A percentile compares a stretch with the other conserved stretches of the same genome.
Evolutionary conservation across 2,797 vertebrate genomes (phyloP).

Genomic region (Anguilla anguilla): DNA sequence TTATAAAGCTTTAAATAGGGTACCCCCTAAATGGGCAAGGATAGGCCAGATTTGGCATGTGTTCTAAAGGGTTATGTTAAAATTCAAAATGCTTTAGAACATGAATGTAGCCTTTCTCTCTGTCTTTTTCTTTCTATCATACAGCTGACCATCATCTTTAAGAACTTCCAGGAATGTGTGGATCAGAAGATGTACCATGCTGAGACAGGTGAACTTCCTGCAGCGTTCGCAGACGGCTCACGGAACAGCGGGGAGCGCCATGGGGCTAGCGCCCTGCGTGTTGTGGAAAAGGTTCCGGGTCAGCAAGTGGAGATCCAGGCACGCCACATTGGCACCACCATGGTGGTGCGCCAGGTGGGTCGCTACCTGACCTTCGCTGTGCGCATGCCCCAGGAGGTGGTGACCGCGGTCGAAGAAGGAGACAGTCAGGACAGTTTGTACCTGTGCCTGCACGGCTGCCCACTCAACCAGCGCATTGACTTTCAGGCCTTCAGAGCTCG

Average conservation of each 20-base stretch:
- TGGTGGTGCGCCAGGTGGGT: conserved; percentile 93
- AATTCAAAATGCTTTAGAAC: no score
- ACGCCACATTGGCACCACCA: conserved; percentile 93
- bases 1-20: no score
- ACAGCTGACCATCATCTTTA: conserved; percentile 98
- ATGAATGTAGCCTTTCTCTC: no score
- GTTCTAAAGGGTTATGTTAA: no score
- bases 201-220: conserved; percentile 90
- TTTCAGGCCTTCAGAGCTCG: conserved; percentile 73
- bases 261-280: conserved; percentile 87
- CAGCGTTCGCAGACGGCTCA: conserved; percentile 90
- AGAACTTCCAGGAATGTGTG: conserved; percentile 95
- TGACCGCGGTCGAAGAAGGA: conserved; percentile 86
- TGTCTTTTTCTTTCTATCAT: conserved; percentile 7
- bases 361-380: conserved; percentile 94
- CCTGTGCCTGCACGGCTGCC: conserved; percentile 92
- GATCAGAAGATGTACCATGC: conserved; percentile 98
- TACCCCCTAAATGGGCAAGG: no score
- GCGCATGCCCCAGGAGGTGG: conserved; percentile 95
- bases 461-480: conserved; percentile 89
- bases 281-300: conserved; percentile 90
- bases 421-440: conserved; percentile 89
- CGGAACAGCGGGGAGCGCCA: conserved; percentile 91
- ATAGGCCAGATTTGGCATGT: no score
- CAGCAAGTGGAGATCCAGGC: conserved; percentile 97